These are phyloP conservation scores for Podiceps cristatus DNA, from an alignment of 2,113 vertebrate species.

Conservation along the genomic window DNA sequence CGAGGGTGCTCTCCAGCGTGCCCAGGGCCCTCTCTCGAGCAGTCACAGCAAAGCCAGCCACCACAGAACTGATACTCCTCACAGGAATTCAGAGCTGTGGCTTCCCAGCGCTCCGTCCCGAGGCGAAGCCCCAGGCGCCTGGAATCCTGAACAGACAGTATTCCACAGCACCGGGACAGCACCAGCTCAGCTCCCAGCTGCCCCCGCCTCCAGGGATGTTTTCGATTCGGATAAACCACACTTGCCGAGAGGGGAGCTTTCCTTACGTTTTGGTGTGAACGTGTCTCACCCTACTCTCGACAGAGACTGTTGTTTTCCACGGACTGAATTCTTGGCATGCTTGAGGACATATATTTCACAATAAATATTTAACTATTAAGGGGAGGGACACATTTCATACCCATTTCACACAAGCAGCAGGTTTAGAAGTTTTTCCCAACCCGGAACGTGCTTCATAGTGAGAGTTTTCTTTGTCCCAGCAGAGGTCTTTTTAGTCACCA, in stretches of 20 bases:
- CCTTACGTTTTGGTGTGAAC: neutral
- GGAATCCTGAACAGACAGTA: too few relatives aligned
- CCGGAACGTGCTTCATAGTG: fast-evolving
- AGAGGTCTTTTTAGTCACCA: neutral
- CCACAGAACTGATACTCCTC: neutral
- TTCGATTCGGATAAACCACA: neutral
- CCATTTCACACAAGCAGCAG: neutral
- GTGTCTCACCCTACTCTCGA: neutral
- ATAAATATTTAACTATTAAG: neutral
- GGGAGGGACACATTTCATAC: neutral
- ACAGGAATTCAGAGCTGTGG: neutral
- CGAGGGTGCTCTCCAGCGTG: neutral
- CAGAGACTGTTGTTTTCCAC: neutral
- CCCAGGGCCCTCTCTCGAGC: neutral
- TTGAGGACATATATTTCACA: neutral
- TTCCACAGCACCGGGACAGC: neutral
- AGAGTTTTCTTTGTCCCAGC: neutral
- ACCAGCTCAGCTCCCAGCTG: neutral
- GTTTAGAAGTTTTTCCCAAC: neutral
- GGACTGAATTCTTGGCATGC: neutral
- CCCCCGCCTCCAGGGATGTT: neutral
- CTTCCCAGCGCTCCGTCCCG: neutral
- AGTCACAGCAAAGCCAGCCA: neutral
- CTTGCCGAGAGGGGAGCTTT: neutral
- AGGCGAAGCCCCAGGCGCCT: neutral